Conservation (phyloP, 2,888 invertebrate genomes). For the Acleris literana region DNA sequence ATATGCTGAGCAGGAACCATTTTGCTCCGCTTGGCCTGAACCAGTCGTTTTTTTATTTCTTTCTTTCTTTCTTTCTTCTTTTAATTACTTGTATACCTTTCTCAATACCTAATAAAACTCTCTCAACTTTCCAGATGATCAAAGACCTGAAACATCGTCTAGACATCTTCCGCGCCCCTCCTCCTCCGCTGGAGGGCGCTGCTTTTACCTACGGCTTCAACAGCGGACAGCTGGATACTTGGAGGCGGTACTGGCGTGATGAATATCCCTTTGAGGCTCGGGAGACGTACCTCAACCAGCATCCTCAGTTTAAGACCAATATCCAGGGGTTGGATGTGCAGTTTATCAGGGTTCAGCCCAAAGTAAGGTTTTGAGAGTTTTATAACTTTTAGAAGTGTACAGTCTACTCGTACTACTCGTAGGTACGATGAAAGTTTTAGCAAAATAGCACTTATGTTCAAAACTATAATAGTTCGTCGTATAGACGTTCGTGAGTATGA, state of each 20-base stretch:
- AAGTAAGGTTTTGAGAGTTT: conserved; percentile 47
- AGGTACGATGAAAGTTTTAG: too few species aligned
- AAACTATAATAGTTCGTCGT: too few species aligned
- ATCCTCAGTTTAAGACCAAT: conserved; percentile 89
- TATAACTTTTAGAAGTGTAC: too few species aligned
- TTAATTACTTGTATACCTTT: too few species aligned
- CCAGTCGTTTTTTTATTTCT: too few species aligned
- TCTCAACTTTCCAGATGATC: conserved; percentile 53
- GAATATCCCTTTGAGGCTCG: conserved; percentile 86
- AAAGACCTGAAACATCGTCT: conserved; percentile 61
- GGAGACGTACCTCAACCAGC: conserved; percentile 87
- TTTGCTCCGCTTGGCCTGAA: too few species aligned
- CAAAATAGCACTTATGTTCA: too few species aligned
- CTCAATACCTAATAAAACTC: background rate
- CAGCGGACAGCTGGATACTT: conserved; percentile 83
- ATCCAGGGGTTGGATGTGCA: conserved; percentile 90
- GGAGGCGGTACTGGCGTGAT: conserved; percentile 90
- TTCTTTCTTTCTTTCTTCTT: too few species aligned
- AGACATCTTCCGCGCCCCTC: conserved; percentile 54
- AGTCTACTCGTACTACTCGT: too few species aligned
- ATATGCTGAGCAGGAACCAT: too few species aligned
- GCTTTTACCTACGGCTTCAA: conserved; percentile 94
- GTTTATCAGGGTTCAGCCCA: conserved; percentile 88
- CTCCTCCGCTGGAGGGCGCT: conserved; percentile 86
- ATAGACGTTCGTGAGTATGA: too few species aligned